Evolutionary conservation across 2,797 vertebrate genomes (phyloP).

Genomic region (Clamator glandarius): DNA sequence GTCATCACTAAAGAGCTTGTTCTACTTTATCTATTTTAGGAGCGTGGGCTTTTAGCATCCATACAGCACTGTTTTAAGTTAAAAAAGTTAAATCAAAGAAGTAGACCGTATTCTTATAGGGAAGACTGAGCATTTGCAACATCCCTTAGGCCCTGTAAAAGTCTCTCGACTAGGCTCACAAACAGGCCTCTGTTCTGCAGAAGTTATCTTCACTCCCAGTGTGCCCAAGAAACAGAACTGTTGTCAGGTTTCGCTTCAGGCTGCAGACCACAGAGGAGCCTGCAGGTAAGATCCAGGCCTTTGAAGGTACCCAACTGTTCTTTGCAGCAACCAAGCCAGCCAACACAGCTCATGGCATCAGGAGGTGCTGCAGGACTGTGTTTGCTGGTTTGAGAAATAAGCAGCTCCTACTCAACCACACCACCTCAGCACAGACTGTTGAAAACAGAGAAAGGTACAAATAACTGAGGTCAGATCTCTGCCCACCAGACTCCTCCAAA

Average conservation of each 20-base stretch:
- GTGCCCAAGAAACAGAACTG: neutral
- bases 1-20: neutral
- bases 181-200: neutral
- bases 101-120: neutral
- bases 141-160: neutral
- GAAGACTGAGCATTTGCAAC: neutral
- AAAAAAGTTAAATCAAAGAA: slow-evolving; percentile 1
- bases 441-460: neutral
- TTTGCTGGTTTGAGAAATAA: neutral
- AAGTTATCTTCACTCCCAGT: neutral
- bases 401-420: neutral
- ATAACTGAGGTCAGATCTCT: neutral
- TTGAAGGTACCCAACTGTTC: neutral
- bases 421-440: neutral
- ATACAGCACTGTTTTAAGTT: neutral
- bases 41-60: slow-evolving; percentile 38
- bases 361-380: neutral
- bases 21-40: slow-evolving; percentile 34
- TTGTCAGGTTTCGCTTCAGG: neutral
- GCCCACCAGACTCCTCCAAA: neutral
- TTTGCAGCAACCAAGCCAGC: neutral
- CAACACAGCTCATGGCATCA: neutral
- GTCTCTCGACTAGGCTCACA: neutral
- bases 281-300: neutral
- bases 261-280: neutral